Percentiles rank a stretch among this genome's conserved stretches.
phyloP scores from a whole-genome alignment of 2,113 vertebrate genomes.

The Siniperca chuatsi region DNA sequence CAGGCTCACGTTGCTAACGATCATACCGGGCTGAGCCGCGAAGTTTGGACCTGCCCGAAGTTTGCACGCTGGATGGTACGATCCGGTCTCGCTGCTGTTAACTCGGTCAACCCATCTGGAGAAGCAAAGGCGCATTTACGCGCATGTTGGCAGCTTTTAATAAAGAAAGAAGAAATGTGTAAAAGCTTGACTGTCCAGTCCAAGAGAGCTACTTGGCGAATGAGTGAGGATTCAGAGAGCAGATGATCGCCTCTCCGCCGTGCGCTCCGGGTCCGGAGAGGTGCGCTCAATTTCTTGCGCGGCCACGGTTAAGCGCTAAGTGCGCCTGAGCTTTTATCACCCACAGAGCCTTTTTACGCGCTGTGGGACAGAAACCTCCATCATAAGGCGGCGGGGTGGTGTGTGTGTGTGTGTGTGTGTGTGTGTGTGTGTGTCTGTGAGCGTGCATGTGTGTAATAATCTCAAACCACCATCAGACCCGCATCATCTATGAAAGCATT shows the following conservation, averaged over 20 bases:
- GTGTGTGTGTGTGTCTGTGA: constrained; percentile 12
- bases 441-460: neutral
- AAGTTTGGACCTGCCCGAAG: constrained; percentile 53
- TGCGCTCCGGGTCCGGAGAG: constrained; percentile 46
- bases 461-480: neutral
- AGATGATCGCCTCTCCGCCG: constrained; percentile 39
- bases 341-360: constrained; percentile 54
- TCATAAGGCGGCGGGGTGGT: neutral
- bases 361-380: constrained; percentile 8
- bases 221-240: constrained; percentile 11
- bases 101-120: constrained; percentile 56
- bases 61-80: constrained; percentile 46
- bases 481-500: neutral
- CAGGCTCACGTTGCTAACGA: constrained; percentile 78
- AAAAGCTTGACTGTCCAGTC: neutral
- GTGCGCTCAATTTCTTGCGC: constrained; percentile 26
- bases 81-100: constrained; percentile 24
- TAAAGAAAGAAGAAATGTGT: neutral
- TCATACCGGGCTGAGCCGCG: constrained; percentile 66
- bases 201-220: neutral
- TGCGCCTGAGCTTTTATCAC: constrained; percentile 73
- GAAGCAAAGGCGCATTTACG: constrained; percentile 3
- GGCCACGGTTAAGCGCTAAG: neutral
- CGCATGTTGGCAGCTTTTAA: neutral
- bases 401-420: constrained; percentile 18